phyloP scores from a whole-genome alignment of 2,888 invertebrate species.

The Melitaea athalia region DNA sequence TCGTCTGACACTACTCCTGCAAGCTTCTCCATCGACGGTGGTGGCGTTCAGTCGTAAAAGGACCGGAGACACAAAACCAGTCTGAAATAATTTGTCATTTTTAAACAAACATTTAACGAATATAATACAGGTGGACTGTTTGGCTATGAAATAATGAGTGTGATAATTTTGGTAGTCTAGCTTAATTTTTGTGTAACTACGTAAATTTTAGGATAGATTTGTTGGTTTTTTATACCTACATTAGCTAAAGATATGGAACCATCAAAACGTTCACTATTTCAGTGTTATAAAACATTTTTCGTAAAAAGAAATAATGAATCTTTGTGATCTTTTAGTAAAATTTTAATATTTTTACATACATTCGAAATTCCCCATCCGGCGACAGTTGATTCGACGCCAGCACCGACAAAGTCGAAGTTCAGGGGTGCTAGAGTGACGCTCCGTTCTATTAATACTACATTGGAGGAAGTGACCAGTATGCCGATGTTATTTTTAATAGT shows the following conservation, averaged over 20 bases:
- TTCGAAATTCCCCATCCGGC: conserved; percentile 50
- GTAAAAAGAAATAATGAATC: too few species aligned
- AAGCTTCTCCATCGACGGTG: background rate
- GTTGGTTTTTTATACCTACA: too few species aligned
- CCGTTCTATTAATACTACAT: conserved; percentile 33
- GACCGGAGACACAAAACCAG: background rate
- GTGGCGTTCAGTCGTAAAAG: background rate
- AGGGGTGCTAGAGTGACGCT: conserved; percentile 33
- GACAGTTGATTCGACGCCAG: conserved; percentile 40
- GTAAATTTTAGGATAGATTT: background rate
- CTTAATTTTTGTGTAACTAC: too few species aligned
- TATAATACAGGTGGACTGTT: too few species aligned
- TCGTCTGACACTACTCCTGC: background rate
- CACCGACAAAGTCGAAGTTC: conserved; percentile 38
- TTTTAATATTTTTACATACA: conserved; percentile 10
- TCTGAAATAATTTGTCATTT: background rate
- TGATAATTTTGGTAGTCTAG: too few species aligned
- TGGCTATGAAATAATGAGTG: too few species aligned
- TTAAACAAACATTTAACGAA: background rate
- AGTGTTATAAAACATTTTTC: too few species aligned
- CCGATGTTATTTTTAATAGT: conserved; percentile 52
- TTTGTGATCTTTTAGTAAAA: too few species aligned
- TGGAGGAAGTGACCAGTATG: conserved; percentile 40
- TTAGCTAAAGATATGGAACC: too few species aligned
- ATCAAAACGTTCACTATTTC: too few species aligned